Conservation (phyloP, 2,797 vertebrate genomes). For the Chelon labrosus region DNA sequence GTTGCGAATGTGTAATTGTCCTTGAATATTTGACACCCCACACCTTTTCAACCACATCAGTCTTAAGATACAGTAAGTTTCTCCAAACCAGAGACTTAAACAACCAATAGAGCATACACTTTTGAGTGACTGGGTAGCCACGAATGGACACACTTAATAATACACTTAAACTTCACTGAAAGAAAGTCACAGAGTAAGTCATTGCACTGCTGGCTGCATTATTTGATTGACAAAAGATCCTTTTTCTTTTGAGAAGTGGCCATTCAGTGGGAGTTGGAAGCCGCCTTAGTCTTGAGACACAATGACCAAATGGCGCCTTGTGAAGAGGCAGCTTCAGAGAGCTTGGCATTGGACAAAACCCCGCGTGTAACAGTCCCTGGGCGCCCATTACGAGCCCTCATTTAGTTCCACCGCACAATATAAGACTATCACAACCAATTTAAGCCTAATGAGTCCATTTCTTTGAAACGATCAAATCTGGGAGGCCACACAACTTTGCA, state of each 20-base stretch:
- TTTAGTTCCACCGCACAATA: conserved; percentile 47
- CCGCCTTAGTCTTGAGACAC: conserved; percentile 21
- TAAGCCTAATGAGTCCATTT: conserved; percentile 39
- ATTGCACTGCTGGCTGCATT: background rate
- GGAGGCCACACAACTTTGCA: conserved; percentile 14
- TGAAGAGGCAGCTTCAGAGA: conserved; percentile 33
- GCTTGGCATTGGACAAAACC: conserved; percentile 35
- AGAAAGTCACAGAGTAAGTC: background rate
- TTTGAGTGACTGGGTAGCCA: too few species aligned
- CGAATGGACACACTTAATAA: too few species aligned
- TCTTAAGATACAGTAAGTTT: too few species aligned
- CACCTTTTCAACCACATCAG: too few species aligned
- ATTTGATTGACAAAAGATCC: conserved; percentile 11
- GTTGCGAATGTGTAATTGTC: too few species aligned
- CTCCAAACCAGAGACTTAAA: too few species aligned
- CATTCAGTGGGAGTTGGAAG: conserved; percentile 3
- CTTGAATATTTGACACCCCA: too few species aligned
- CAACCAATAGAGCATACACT: too few species aligned
- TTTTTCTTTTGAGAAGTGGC: conserved; percentile 15
- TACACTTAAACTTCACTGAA: background rate
- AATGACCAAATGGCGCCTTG: conserved; percentile 39
- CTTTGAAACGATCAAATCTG: conserved; percentile 26
- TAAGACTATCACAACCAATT: conserved; percentile 33
- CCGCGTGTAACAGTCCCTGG: conserved; percentile 28
- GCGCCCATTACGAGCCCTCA: conserved; percentile 22